Evolutionary conservation across 2,113 vertebrate genomes (phyloP), one percentile per base, ranked within the genome.

Genomic region (Microcebus griseorufus): DNA sequence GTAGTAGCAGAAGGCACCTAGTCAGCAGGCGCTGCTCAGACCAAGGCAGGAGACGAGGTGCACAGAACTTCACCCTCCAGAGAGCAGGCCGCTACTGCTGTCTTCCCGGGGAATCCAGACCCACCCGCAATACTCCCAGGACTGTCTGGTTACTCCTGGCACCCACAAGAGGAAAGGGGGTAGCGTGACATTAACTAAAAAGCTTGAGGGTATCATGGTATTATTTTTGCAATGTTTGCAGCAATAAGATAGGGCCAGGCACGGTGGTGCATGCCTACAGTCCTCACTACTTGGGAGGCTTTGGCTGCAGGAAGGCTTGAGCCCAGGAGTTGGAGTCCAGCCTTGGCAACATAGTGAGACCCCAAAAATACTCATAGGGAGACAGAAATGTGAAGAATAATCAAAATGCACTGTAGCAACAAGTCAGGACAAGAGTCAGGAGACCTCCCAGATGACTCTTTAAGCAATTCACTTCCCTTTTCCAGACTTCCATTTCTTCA

Each of bases 381-480:
- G 87, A 80, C n/a, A 22, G 23, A 85, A 80, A 76, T 37, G 13
- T 75, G 27, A 88, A 84, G 29, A 67, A 84, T 80, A 84, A 42
- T 70, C 34, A 18, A 94, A 75, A 86, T 76, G 16, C 86, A 20
- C 20, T 78, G 39, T 72, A 39, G 22, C 58, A 75, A 62, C 0
- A 83, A 72, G 39, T 37, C 17, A 29, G 58, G 81, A 67, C 45
- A 81, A 81, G 20, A 60, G 73, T 91, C 82, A 93, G 51, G 64
- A 84, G 89, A 60, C 20, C 7, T 82, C 12, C 8, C 25, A 27
- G 9, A 55, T n/a, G 20, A 60, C n/a, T 53, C 58, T 55, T 51
- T 18, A 45, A 60, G 65, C 51, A 85, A 72, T 65, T 45, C n/a
- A 81, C 37, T 97, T 97, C 82, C 72, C 53, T 86, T 83, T 83